Percentiles rank a stretch among this genome's conserved stretches.
phyloP scores from a whole-genome alignment of 1,140 invertebrate species.

The Zaprionus gabonicus region DNA sequence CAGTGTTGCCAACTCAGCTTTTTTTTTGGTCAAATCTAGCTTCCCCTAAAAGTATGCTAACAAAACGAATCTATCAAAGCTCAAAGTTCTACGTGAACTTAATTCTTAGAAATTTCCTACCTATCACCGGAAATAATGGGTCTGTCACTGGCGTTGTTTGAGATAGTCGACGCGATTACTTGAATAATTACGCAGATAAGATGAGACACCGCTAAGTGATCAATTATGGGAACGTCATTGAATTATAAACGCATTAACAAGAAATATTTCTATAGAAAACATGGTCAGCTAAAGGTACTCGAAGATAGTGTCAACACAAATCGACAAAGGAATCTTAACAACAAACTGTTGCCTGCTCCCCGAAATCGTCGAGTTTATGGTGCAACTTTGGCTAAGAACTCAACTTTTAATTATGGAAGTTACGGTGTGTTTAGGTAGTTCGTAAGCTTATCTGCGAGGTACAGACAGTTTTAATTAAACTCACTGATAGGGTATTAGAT shows the following conservation, averaged over 20 bases:
- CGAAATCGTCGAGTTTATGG: slow-evolving; percentile 31
- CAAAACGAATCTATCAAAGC: background rate
- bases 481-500: slow-evolving; percentile 44
- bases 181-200: slow-evolving; percentile 57
- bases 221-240: slow-evolving; percentile 57
- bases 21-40: background rate
- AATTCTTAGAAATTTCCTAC: background rate
- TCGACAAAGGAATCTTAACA: background rate
- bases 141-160: slow-evolving; percentile 32
- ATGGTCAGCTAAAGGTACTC: background rate
- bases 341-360: background rate
- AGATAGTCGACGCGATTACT: slow-evolving; percentile 20
- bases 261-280: slow-evolving; percentile 27
- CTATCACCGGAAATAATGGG: slow-evolving; percentile 32
- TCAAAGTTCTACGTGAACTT: background rate
- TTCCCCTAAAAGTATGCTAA: background rate
- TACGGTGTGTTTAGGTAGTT: slow-evolving; percentile 19
- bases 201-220: slow-evolving; percentile 38
- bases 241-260: slow-evolving; percentile 67
- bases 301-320: slow-evolving; percentile 26
- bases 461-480: slow-evolving; percentile 69
- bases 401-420: slow-evolving; percentile 65
- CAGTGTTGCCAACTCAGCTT: too few species aligned
- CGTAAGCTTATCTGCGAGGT: slow-evolving; percentile 59
- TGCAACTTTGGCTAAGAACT: background rate